Evolutionary conservation across 23 tunicate species (phyloP).

Genomic region (Ciona savignyi): DNA sequence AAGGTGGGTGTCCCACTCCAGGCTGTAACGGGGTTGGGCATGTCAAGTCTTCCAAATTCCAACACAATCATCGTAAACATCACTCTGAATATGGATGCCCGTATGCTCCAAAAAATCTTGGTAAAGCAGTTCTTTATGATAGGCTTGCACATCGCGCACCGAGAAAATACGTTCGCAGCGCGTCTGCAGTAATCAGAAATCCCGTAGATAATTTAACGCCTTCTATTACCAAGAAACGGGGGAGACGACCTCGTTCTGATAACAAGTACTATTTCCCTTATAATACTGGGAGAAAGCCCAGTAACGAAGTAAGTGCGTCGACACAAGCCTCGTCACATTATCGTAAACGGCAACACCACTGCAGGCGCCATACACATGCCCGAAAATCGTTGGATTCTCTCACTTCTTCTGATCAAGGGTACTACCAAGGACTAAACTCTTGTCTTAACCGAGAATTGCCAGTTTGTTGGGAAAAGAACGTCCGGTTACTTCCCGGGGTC

Average conservation of each 20-base stretch:
- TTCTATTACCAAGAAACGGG: slow-evolving; percentile 2
- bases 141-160: slow-evolving; percentile 6
- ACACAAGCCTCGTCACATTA: not conserved
- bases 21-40: slow-evolving; percentile 79
- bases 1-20: slow-evolving; percentile 46
- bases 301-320: not conserved
- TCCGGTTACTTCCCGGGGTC: not conserved
- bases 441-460: not conserved
- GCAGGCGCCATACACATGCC: not conserved
- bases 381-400: not conserved
- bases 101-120: slow-evolving; percentile 47
- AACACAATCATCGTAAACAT: slow-evolving; percentile 37
- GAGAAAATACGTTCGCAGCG: not conserved
- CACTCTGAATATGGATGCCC: slow-evolving; percentile 83
- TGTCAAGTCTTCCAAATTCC: slow-evolving; percentile 20
- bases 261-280: not conserved
- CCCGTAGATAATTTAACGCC: too few relatives aligned
- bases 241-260: not conserved
- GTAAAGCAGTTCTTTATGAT: slow-evolving; percentile 3
- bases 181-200: not conserved
- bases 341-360: not conserved
- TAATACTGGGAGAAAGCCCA: not conserved
- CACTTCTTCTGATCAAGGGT: not conserved
- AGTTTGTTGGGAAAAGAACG: not conserved
- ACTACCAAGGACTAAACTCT: not conserved